These are phyloP conservation scores for Subacronicta megacephala DNA, from an alignment of 2,888 invertebrate species.

Conservation along the genomic window DNA sequence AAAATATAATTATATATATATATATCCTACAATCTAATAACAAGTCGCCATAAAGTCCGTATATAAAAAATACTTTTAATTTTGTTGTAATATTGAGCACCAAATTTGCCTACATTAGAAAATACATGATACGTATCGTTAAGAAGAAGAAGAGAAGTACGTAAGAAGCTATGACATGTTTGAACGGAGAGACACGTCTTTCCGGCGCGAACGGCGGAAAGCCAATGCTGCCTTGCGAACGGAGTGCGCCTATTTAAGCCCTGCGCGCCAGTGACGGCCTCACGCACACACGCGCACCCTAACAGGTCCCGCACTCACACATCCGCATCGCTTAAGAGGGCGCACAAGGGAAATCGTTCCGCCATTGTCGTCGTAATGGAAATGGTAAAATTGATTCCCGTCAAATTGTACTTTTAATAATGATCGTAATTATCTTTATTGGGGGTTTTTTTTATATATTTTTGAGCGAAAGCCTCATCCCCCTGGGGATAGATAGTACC, in stretches of 20 bases:
- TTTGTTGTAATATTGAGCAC: slow-evolving; percentile 82
- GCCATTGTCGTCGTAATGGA: slow-evolving; percentile 85
- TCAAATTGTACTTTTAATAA: slow-evolving; percentile 83
- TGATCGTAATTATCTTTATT: slow-evolving; percentile 83
- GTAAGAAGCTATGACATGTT: slow-evolving; percentile 78
- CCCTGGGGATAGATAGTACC: slow-evolving; percentile 50
- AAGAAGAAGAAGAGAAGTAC: slow-evolving; percentile 72
- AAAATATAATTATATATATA: slow-evolving; percentile 55
- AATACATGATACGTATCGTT: slow-evolving; percentile 87
- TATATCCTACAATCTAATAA: slow-evolving; percentile 67
- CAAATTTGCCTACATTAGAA: slow-evolving; percentile 78
- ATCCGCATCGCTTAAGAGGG: slow-evolving; percentile 74
- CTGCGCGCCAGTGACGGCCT: slow-evolving; percentile 39
- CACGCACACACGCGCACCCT: slow-evolving; percentile 56
- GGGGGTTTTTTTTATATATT: slow-evolving; percentile 59
- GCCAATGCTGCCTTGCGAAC: slow-evolving; percentile 72
- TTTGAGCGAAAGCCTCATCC: slow-evolving; percentile 40
- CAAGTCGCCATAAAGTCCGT: slow-evolving; percentile 77
- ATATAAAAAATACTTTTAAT: slow-evolving; percentile 81
- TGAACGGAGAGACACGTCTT: slow-evolving; percentile 67
- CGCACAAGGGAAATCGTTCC: slow-evolving; percentile 80
- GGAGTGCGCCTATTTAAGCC: slow-evolving; percentile 71
- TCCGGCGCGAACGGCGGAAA: slow-evolving; percentile 72
- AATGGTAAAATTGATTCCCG: slow-evolving; percentile 82
- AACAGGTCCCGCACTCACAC: slow-evolving; percentile 48